A percentile compares a stretch with the other conserved stretches of the same genome.
phyloP scores from a whole-genome alignment of 2,113 vertebrate species.

The Dolichotis patagonum region DNA sequence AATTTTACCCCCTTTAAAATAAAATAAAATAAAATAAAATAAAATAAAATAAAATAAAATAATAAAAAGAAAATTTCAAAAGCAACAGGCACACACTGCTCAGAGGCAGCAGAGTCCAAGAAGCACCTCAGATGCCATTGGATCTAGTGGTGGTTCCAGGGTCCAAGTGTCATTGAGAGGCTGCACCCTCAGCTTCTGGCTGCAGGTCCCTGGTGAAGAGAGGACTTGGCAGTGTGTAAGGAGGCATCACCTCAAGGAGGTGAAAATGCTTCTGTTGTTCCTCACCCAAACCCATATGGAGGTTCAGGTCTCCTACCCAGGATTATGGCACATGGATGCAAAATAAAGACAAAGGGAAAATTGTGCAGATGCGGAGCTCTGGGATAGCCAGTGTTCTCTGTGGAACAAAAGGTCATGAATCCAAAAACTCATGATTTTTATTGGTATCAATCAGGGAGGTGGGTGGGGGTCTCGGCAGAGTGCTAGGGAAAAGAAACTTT shows the following conservation, averaged over 20 bases:
- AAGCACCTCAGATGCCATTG: neutral
- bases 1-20: too few relatives aligned
- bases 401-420: neutral
- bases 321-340: neutral
- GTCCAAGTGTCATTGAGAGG: neutral
- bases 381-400: neutral
- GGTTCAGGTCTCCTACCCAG: neutral
- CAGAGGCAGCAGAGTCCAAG: neutral
- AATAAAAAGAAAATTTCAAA: neutral
- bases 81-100: neutral
- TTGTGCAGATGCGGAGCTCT: neutral
- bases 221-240: constrained; percentile 90
- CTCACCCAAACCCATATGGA: constrained; percentile 20
- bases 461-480: neutral
- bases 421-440: neutral
- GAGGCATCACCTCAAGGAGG: constrained; percentile 90
- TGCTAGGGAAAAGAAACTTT: neutral
- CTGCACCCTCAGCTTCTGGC: constrained; percentile 82
- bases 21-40: too few relatives aligned
- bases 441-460: neutral
- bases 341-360: neutral
- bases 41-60: too few relatives aligned
- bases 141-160: neutral
- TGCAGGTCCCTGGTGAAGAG: constrained; percentile 91
- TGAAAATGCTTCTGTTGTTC: constrained; percentile 92